These are phyloP conservation scores for Drosophila borborema DNA, from an alignment of 2,888 invertebrate genomes.

Conservation along the genomic window DNA sequence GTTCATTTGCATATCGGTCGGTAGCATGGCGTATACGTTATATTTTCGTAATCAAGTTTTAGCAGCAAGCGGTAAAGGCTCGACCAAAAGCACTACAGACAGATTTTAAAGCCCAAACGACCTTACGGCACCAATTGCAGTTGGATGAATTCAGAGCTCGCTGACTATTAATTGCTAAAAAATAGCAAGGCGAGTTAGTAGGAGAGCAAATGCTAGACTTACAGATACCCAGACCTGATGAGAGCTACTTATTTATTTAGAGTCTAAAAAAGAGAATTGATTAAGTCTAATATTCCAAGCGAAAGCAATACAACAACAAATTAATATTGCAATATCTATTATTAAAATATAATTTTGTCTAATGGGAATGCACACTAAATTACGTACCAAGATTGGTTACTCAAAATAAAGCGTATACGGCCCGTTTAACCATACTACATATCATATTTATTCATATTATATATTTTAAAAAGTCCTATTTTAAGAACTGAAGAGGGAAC, in stretches of 20 bases:
- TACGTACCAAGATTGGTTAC: neutral
- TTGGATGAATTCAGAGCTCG: constrained; percentile 2
- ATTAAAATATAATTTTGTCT: no score
- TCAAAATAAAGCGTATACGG: neutral
- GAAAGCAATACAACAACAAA: no score
- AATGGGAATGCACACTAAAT: no score
- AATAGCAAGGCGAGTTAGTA: neutral
- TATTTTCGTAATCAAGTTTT: neutral
- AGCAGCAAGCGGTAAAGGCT: neutral
- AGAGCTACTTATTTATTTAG: neutral
- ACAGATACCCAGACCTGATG: neutral
- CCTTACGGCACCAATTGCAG: constrained; percentile 24
- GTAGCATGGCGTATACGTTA: constrained; percentile 18
- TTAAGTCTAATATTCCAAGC: no score
- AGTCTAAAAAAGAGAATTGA: no score
- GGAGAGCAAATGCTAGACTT: neutral
- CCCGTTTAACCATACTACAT: neutral
- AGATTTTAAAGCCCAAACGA: constrained; percentile 16
- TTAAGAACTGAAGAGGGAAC: no score
- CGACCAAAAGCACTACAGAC: neutral
- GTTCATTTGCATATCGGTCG: constrained; percentile 3
- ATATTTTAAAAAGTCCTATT: no score
- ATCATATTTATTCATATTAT: no score
- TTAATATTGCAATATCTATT: no score
- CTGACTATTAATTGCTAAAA: neutral